Base-by-base conservation (phyloP, 2,113 vertebrate species). In the Astur gentilis region DNA sequence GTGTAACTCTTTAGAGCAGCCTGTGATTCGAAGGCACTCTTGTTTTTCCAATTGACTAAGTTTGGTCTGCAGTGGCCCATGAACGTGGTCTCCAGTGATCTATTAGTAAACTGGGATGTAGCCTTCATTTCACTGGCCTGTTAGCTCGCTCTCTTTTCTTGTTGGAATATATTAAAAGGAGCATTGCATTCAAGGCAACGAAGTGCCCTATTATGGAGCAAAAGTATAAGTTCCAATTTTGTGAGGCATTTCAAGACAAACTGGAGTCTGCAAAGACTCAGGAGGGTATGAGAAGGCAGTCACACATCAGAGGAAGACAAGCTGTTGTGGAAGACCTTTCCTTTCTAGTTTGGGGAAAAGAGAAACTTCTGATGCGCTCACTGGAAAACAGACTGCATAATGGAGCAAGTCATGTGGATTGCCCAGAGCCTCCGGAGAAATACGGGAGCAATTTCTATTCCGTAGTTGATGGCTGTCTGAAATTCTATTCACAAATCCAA, bases 371-470 rank as follows among this genome's bases (percentile, higher is more conserved):
- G 99, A 99, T 99, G 99, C 99, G 95, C 99, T 99, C 99, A 99
- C 98, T 99, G 99, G 99, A 99, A 99, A 99, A 99, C 99, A 99
- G 99, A 99, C 99, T 99, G 99, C 99, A 99, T 99, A 99, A 99
- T 99, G 98, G 99, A 99, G 98, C 98, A 98, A 99, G 98, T 98
- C 98, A 98, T 98, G 98, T 98, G 98, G 98, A 98, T 98, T 98
- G 98, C 98, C 98, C 98, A 97, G 96, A 97, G 98, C 99, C 99
- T 99, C 99, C 32, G 87, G 99, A 99, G 99, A 99, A 99, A 99
- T 99, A 99, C 99, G 97, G 98, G 98, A 99, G 98, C 99, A 99
- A 99, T 99, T 99, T 99, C 99, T 99, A 99, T 99, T 99, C 99
- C 83, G 97, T 98, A 99, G 99, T 99, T 99, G 99, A 99, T 99